These are phyloP conservation scores for Phrynocephalus guinanensis DNA, from an alignment of 2,797 vertebrate genomes.

Conservation along the genomic window DNA sequence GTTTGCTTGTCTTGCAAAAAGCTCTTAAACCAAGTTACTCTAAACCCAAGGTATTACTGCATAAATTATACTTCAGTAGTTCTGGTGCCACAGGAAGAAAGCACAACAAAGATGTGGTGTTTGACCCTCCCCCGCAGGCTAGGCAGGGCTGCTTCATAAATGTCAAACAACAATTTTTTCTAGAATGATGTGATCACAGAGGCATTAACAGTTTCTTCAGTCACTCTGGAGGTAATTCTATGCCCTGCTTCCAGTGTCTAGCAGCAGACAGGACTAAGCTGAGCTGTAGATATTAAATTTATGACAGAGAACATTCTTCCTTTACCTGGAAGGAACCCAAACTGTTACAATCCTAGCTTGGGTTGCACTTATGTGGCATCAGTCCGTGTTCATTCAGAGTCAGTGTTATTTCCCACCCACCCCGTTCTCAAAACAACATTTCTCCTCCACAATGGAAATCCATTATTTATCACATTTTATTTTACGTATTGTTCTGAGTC, in stretches of 20 bases:
- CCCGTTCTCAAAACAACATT: neutral
- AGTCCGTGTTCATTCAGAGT: neutral
- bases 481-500: neutral
- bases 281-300: neutral
- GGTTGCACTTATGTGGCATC: neutral
- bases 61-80: neutral
- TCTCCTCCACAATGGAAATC: slow-evolving; percentile 2
- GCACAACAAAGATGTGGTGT: neutral
- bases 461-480: neutral
- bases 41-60: too few species aligned
- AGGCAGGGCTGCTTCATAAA: neutral
- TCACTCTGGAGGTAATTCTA: neutral
- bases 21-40: too few species aligned
- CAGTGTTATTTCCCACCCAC: neutral
- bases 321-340: neutral
- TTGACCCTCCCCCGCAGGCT: too few species aligned
- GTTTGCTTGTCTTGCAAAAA: too few species aligned
- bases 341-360: neutral
- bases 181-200: neutral
- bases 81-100: neutral
- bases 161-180: neutral
- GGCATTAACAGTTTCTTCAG: neutral
- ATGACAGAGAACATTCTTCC: neutral
- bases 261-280: neutral
- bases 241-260: neutral